Base-by-base conservation (phyloP, 2,113 vertebrate species). In the Sebastes schlegelii region DNA sequence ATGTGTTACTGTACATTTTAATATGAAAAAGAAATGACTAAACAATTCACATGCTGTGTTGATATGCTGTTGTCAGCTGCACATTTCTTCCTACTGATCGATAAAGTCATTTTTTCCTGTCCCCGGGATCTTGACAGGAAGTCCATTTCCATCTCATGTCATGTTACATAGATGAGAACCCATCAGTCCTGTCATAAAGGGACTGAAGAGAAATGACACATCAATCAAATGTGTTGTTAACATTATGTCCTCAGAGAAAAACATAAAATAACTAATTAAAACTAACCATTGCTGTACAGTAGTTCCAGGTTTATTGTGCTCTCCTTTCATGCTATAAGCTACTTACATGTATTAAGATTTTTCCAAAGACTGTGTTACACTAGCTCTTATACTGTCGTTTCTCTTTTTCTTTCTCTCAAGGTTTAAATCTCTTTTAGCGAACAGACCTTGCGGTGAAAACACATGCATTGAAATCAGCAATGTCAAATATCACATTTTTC, bases 381-480 rank as follows among this genome's bases (percentile, higher is more conserved):
- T 8, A 21, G n/a, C 4, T 5, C 26, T 62, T 13, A 42, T 57
- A n/a, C 48, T 74, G 43, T 17, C 19, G 42, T 88, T 14, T 77
- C 21, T 58, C 13, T 11, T 9, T 79, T 23, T 71, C 10, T 16
- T 54, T 67, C 26, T 74, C 64, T 77, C 49, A 88, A 96, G 98
- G 95, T 99, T 99, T 95, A 99, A 99, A 95, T 95, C 95, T 13
- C 87, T 99, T 60, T 96, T 99, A 23, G 97, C 97, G 78, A 99
- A 97, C 96, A 97, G 98, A 88, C 97, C 98, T 0, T 94, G 96
- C 12, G 95, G 96, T 11, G 98, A 99, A 66, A 97, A 97, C 93
- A 97, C 97, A 19, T 99, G 97, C 91, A 99, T 99, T 88, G 98
- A 99, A 95, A 99, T 99, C 77, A 97, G 97, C 92, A 98, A 99